These are phyloP conservation scores for Agelas oroides DNA, from an alignment of 37 sponge, comb jelly and placozoan species.

Conservation along the genomic window DNA sequence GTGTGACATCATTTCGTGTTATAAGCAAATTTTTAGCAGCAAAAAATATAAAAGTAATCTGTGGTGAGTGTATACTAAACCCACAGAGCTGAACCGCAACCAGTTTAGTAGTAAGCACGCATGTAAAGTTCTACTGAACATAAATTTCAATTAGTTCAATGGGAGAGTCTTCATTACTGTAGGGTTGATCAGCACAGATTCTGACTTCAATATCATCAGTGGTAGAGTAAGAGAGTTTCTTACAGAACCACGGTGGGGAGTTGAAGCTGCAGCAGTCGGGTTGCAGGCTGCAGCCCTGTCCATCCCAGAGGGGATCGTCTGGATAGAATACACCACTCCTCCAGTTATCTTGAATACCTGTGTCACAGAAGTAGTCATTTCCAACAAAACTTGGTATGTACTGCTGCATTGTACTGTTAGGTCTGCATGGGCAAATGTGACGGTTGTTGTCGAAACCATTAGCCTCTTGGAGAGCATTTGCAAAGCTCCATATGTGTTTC, in stretches of 20 bases:
- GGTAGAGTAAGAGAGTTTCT: background rate
- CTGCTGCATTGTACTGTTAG: background rate
- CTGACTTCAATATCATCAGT: slow-evolving; percentile 22
- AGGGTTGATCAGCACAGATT: slow-evolving; percentile 4
- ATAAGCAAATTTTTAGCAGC: too few relatives aligned
- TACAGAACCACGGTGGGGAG: slow-evolving; percentile 28
- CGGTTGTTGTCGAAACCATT: background rate
- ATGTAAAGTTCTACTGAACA: slow-evolving; percentile 14
- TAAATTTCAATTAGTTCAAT: slow-evolving; percentile 20
- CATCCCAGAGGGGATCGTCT: slow-evolving; percentile 32
- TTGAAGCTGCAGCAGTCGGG: slow-evolving; percentile 13
- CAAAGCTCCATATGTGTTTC: slow-evolving; percentile 54
- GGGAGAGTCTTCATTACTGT: slow-evolving; percentile 10
- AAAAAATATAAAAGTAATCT: too few relatives aligned
- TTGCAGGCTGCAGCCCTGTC: slow-evolving; percentile 9
- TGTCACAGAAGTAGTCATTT: slow-evolving; percentile 9
- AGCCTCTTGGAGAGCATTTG: background rate
- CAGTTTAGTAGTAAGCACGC: too few relatives aligned
- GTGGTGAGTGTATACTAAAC: too few relatives aligned
- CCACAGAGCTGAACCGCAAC: too few relatives aligned
- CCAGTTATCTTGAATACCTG: background rate
- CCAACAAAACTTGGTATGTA: background rate
- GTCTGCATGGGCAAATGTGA: background rate
- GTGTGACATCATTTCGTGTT: too few relatives aligned
- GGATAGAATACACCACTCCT: background rate